A percentile compares a stretch with the other conserved stretches of the same genome.
These are phyloP conservation scores for Thaumatotibia leucotreta DNA, from an alignment of 1,140 invertebrate genomes.

Conservation along the genomic window DNA sequence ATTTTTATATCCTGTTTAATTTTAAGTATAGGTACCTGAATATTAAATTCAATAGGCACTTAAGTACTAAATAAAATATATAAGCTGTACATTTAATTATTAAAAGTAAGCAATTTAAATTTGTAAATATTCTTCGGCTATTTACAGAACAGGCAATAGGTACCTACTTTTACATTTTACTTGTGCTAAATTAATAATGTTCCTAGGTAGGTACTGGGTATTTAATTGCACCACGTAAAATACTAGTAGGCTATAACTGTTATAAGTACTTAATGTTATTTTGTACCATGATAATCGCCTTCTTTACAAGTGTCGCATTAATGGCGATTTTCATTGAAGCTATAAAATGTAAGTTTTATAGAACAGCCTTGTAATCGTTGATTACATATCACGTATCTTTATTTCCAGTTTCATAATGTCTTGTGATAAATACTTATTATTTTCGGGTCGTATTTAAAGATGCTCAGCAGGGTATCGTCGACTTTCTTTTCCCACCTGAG, in stretches of 20 bases:
- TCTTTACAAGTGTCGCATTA: neutral
- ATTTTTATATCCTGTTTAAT: neutral
- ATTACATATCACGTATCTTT: neutral
- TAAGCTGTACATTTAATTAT: neutral
- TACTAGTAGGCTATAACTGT: too few relatives aligned
- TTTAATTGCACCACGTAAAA: neutral
- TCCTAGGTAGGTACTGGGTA: neutral
- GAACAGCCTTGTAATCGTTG: neutral
- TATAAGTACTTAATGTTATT: neutral
- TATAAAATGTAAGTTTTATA: neutral
- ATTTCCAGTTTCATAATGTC: conserved; percentile 26
- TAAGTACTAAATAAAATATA: too few relatives aligned
- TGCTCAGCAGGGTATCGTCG: neutral
- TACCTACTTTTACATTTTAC: neutral
- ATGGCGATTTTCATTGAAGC: neutral
- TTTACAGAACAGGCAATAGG: too few relatives aligned
- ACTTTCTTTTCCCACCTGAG: neutral
- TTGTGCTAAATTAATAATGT: neutral
- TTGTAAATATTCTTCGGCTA: neutral
- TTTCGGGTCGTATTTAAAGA: neutral
- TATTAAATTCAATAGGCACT: too few relatives aligned
- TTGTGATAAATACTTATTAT: neutral
- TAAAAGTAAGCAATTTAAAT: neutral
- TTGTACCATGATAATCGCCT: neutral
- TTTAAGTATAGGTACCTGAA: neutral